phyloP scores from a whole-genome alignment of 2,113 vertebrate species.

The Erythrolamprus reginae region DNA sequence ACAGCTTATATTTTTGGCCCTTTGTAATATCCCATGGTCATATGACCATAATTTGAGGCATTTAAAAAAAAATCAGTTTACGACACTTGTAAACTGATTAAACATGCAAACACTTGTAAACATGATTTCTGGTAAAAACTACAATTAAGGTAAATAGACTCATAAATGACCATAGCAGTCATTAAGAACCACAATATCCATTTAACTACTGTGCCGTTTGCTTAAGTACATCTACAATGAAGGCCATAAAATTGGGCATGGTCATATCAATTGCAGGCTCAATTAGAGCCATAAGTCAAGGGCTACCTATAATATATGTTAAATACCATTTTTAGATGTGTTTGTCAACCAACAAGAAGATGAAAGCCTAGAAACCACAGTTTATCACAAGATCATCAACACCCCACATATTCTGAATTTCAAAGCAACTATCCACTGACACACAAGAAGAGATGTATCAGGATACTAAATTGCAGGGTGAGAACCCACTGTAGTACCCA shows the following conservation, averaged over 20 bases:
- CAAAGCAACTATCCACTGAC: neutral
- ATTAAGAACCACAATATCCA: neutral
- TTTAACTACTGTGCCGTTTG: neutral
- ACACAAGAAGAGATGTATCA: neutral
- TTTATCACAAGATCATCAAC: neutral
- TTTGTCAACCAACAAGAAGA: neutral
- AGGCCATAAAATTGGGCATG: neutral
- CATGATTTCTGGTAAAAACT: neutral
- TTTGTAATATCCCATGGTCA: neutral
- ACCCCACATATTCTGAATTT: neutral
- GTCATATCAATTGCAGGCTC: neutral
- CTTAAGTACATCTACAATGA: neutral
- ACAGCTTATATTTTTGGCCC: neutral
- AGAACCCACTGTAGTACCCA: neutral
- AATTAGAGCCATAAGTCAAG: neutral
- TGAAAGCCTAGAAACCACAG: neutral
- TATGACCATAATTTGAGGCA: too few species aligned
- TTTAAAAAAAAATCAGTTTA: too few species aligned
- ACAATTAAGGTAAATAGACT: neutral
- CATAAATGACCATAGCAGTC: neutral
- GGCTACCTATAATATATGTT: neutral
- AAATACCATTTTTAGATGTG: neutral
- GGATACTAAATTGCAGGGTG: neutral
- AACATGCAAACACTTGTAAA: too few species aligned
- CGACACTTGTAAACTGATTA: too few species aligned